Percentiles rank a stretch among this genome's conserved stretches.
These are phyloP conservation scores for Brachynemurus nebulosus DNA, from an alignment of 2,888 invertebrate species.

Conservation along the genomic window DNA sequence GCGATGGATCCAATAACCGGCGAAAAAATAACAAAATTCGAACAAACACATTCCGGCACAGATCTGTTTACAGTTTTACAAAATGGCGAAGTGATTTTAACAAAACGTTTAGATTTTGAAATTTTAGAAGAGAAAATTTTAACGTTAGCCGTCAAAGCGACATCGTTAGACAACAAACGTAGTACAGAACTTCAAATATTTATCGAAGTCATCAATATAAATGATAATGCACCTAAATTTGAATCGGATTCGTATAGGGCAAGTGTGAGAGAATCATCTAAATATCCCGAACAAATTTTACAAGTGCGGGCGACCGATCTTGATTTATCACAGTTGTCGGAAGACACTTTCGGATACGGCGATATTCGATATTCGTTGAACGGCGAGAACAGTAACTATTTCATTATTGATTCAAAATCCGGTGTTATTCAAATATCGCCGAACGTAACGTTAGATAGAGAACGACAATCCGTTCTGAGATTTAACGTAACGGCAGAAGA, in stretches of 20 bases:
- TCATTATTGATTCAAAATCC: slow-evolving; percentile 53
- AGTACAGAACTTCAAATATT: slow-evolving; percentile 52
- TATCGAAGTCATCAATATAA: slow-evolving; percentile 57
- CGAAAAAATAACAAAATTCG: slow-evolving; percentile 44
- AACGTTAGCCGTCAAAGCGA: slow-evolving; percentile 41
- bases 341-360: slow-evolving; percentile 44
- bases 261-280: slow-evolving; percentile 53
- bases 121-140: slow-evolving; percentile 43
- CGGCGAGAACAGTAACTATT: slow-evolving; percentile 59
- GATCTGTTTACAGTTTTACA: slow-evolving; percentile 45
- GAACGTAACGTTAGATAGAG: slow-evolving; percentile 57
- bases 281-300: slow-evolving; percentile 49
- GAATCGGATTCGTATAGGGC: slow-evolving; percentile 53
- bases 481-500: slow-evolving; percentile 62
- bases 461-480: slow-evolving; percentile 51
- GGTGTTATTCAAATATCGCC: slow-evolving; percentile 52
- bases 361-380: slow-evolving; percentile 55
- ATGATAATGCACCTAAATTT: slow-evolving; percentile 65
- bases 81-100: slow-evolving; percentile 61
- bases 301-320: slow-evolving; percentile 57
- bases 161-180: slow-evolving; percentile 37
- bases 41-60: slow-evolving; percentile 39
- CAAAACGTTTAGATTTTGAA: slow-evolving; percentile 66
- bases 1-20: slow-evolving; percentile 59
- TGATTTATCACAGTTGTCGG: slow-evolving; percentile 47